Percentiles rank a stretch among this genome's conserved stretches.
Conservation (phyloP, 2,113 vertebrate species). For the Mastomys natalensis region DNA sequence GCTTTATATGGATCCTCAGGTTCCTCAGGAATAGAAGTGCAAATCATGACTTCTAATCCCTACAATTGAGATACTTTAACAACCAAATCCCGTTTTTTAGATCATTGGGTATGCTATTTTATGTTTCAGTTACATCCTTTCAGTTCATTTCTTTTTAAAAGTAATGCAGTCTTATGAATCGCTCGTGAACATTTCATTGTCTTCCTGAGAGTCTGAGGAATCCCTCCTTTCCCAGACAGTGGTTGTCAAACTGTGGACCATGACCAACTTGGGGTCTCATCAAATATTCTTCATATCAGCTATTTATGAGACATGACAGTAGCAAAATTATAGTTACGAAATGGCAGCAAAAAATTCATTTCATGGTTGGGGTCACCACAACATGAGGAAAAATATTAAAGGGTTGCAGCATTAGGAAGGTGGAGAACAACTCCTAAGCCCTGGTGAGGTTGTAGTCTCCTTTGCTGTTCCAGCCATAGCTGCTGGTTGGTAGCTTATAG, state of each 20-base stretch:
- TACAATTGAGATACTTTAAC: constrained; percentile 18
- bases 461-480: neutral
- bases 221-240: neutral
- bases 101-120: constrained; percentile 2
- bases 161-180: neutral
- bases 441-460: neutral
- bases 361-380: neutral
- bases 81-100: neutral
- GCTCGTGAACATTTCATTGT: neutral
- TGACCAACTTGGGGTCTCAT: neutral
- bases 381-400: neutral
- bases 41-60: constrained; percentile 46
- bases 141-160: neutral
- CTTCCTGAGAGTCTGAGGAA: neutral
- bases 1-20: constrained; percentile 31
- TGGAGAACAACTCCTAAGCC: neutral
- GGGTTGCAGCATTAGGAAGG: neutral
- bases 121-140: neutral
- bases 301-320: neutral
- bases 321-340: neutral
- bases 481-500: neutral
- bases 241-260: neutral
- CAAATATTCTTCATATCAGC: neutral
- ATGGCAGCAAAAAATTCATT: neutral
- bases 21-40: neutral